These are phyloP conservation scores for Cygnus atratus DNA, from an alignment of 2,113 vertebrate genomes.

Conservation along the genomic window DNA sequence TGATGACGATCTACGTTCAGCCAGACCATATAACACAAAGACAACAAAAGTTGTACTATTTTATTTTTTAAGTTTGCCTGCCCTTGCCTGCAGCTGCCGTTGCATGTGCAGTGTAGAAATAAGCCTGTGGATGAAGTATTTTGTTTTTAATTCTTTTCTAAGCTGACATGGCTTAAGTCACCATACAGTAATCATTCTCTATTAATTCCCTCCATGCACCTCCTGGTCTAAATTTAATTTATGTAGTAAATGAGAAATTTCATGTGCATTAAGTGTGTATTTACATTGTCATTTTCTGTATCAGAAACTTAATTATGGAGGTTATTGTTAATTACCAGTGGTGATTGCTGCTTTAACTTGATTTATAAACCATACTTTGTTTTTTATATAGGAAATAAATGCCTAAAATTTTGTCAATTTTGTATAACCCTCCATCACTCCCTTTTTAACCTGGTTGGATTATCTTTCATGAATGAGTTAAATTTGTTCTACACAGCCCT, in stretches of 20 bases:
- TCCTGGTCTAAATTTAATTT: conserved; percentile 73
- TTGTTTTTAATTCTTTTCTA: conserved; percentile 57
- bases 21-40: conserved; percentile 59
- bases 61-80: conserved; percentile 68
- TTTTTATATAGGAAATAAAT: conserved; percentile 76
- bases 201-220: conserved; percentile 38
- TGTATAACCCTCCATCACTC: conserved; percentile 64
- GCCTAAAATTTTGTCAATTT: conserved; percentile 74
- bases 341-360: conserved; percentile 75
- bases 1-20: conserved; percentile 57
- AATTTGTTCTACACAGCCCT: conserved; percentile 78
- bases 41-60: conserved; percentile 58
- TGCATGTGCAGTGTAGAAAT: conserved; percentile 76
- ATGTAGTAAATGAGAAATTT: conserved; percentile 74
- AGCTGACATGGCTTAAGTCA: conserved; percentile 69
- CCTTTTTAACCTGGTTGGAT: conserved; percentile 70
- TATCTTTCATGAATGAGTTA: conserved; percentile 73
- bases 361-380: conserved; percentile 71
- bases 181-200: conserved; percentile 65
- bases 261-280: conserved; percentile 76
- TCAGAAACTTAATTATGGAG: conserved; percentile 77
- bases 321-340: conserved; percentile 76
- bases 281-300: conserved; percentile 83
- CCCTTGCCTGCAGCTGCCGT: conserved; percentile 75
- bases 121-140: conserved; percentile 70